A percentile compares a stretch with the other conserved stretches of the same genome.
Evolutionary conservation across 2,113 vertebrate species (phyloP).

Genomic region (Struthidea cinerea): DNA sequence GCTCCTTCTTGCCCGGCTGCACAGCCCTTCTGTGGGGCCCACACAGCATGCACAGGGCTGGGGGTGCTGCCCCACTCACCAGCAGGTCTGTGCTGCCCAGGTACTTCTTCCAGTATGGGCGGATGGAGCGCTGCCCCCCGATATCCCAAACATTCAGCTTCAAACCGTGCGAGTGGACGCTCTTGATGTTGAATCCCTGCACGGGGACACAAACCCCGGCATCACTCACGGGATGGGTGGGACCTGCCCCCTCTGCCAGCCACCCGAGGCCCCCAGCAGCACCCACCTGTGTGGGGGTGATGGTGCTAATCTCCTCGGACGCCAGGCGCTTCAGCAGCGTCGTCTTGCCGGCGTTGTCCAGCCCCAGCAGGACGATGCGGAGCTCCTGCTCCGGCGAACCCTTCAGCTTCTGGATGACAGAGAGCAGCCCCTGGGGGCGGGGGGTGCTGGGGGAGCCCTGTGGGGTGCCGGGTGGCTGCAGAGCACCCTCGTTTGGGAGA

Average conservation of each 20-base stretch:
- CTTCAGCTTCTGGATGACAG: slow-evolving; percentile 83
- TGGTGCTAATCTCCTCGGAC: slow-evolving; percentile 83
- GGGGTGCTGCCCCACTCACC: slow-evolving; percentile 64
- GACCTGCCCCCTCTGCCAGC: accelerated
- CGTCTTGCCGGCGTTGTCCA: slow-evolving; percentile 88
- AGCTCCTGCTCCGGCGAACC: slow-evolving; percentile 79
- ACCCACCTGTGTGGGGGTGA: slow-evolving; percentile 85
- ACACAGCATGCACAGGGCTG: accelerated
- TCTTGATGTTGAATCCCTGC: slow-evolving; percentile 87
- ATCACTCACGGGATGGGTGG: neutral
- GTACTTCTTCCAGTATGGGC: slow-evolving; percentile 85
- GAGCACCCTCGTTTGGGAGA: neutral
- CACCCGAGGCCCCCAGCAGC: accelerated
- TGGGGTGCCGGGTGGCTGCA: accelerated
- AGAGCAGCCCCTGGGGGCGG: slow-evolving; percentile 79
- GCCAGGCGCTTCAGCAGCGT: slow-evolving; percentile 82
- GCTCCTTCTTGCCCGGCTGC: accelerated
- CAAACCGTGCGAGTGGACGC: slow-evolving; percentile 81
- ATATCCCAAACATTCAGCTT: slow-evolving; percentile 88
- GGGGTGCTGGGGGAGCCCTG: neutral
- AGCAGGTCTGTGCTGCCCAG: slow-evolving; percentile 83
- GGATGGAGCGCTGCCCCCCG: slow-evolving; percentile 82
- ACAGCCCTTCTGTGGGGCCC: neutral
- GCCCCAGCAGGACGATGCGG: slow-evolving; percentile 82
- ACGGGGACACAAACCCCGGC: accelerated